Evolutionary conservation across 2,888 invertebrate genomes (phyloP), one percentile per base, ranked within the genome.

Genomic region (Hermodice carunculata): DNA sequence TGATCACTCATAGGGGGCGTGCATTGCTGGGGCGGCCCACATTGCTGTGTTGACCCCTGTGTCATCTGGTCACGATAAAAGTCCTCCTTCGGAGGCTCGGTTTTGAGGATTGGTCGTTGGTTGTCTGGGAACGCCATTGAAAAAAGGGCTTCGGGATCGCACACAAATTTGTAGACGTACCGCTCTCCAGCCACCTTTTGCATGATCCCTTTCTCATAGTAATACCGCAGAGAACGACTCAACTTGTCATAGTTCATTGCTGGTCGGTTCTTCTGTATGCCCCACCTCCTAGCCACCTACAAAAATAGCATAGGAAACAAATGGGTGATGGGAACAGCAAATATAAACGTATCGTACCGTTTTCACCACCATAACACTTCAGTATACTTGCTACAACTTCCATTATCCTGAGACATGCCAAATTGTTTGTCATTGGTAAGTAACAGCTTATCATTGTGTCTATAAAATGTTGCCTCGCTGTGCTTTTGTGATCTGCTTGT

Each of bases 151-250:
- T 86, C 86, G 3, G 96, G 96, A 86, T 96, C 96, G 86, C 96
- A 97, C 1, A 97, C 96, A 85, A 97, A 97, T 84, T 96, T 95
- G 88, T 97, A 97, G 14, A 97, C 96, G 87, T 97, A 97, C 78
- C 96, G 90, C 84, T 97, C 96, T 0, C 97, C 94, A 0, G 85
- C 83, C 0, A 97, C 97, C 87, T 97, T 97, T 87, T 96, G 96
- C 96, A 97, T 96, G 80, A 97, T 97, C n/a, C 96, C 96, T 85
- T 97, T 97, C 86, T 97, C 96, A 85, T 97, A 97, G 84, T 97
- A 97, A 81, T 97, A 97, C n/a, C 97, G 90, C 43, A 97, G 88
- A 0, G 96, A 96, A 6, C 97, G 89, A 42, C 96, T 96, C 52
- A 97, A 87, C 85, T 97, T 97, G 86, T 97, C 97, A 83, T 97